A percentile compares a stretch with the other conserved stretches of the same genome.
Evolutionary conservation across 2,113 vertebrate species (phyloP).

Genomic region (Limnothrissa miodon): DNA sequence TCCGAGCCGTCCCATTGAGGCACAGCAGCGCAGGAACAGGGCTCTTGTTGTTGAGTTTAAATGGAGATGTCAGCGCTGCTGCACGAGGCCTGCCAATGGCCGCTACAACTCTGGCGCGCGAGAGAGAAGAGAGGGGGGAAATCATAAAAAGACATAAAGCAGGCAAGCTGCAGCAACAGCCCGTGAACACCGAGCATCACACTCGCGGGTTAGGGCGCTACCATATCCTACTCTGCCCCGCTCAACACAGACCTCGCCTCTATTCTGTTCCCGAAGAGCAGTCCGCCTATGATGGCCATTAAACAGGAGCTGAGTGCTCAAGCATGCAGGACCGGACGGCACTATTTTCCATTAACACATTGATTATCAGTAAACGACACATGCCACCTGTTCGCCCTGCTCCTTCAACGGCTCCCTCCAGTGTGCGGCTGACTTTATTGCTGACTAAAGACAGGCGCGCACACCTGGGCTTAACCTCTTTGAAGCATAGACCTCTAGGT

Average conservation of each 20-base stretch:
- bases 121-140: conserved; percentile 10
- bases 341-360: background rate
- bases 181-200: background rate
- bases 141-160: background rate
- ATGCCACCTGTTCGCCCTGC: conserved; percentile 50
- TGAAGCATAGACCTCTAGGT: background rate
- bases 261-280: background rate
- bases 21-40: background rate
- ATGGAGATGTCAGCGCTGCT: conserved; percentile 9
- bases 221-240: background rate
- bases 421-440: background rate
- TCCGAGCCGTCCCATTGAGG: background rate
- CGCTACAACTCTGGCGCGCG: background rate
- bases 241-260: background rate
- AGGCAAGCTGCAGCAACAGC: background rate
- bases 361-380: conserved; percentile 31
- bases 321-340: background rate
- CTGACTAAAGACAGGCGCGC: background rate
- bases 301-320: background rate
- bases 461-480: background rate
- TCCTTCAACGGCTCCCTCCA: background rate
- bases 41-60: conserved; percentile 7
- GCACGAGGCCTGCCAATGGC: background rate
- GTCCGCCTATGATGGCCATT: background rate
- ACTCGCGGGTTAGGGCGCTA: background rate